Base-by-base conservation (phyloP, 2,888 invertebrate genomes). In the Cynaeus angustus region DNA sequence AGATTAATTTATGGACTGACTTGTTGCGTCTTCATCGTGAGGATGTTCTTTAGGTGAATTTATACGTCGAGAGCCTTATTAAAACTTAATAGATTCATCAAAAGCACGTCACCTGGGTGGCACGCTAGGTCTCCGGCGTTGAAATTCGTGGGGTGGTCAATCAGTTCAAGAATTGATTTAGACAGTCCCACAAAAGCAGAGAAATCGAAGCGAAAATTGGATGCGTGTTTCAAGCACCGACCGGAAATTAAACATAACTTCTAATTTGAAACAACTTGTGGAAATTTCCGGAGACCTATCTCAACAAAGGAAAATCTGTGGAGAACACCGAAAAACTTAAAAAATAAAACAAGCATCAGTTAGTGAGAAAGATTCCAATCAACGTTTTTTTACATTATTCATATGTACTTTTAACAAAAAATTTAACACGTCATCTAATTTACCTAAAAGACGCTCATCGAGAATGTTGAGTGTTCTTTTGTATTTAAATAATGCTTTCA, bases 41-140 rank as follows among this genome's bases (percentile, higher is more conserved):
- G 3, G 38, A 33, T 12, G 21, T 48, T 70, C 55, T 66, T 66
- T 38, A 26, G 16, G 16, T 14, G 26, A 61, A 70, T 45, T 61
- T 56, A 66, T 66, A 55, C 66, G 46, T 38, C 38, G 38, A 48
- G 13, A 46, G 48, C 33, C 66, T 56, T 46, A 66, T 66, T 66
- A 66, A 56, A 55, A 46, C 26, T 38, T 66, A 66, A 66, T 66
- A 56, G 65, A 65, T 65, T 55, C 65, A 53, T 65, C 65, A 65
- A 65, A 64, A 55, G 33, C 53, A 12, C 30, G 65, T 50, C 43
- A 65, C 53, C 10, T 56, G 66, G 66, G 66, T 66, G 66, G 66
- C 56, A 65, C 12, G 7, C 4, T 10, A 12, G 45, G 10, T 53
- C 65, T 10, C 53, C 53, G 38, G 62, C 21, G 62, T 46, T 26